Conservation (phyloP, 2,797 vertebrate genomes). For the Rhyacichthys aspro region DNA sequence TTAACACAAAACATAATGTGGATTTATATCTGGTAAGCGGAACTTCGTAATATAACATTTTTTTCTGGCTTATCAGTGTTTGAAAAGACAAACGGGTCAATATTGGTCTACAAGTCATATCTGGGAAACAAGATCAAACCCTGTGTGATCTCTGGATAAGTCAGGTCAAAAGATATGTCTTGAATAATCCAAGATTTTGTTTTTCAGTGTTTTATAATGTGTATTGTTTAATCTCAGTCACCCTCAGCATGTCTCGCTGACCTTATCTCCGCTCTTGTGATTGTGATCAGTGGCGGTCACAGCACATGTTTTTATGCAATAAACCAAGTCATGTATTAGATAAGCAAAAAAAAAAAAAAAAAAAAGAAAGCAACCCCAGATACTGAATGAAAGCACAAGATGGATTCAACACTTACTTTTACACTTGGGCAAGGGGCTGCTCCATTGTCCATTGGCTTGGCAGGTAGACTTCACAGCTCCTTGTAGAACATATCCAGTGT, state of each 20-base stretch:
- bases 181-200: constrained; percentile 51
- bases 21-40: too few species aligned
- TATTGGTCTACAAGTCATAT: too few species aligned
- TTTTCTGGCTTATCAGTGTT: too few species aligned
- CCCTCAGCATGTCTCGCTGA: constrained; percentile 17
- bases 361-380: neutral
- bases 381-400: neutral
- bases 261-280: constrained; percentile 36
- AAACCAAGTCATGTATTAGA: constrained; percentile 39
- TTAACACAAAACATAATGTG: too few species aligned
- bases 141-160: too few species aligned
- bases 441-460: constrained; percentile 95
- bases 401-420: constrained; percentile 83
- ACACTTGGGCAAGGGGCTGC: constrained; percentile 87
- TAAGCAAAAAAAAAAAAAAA: constrained; percentile 24
- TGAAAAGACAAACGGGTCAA: too few species aligned
- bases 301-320: constrained; percentile 35
- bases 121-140: too few species aligned
- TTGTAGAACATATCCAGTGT: constrained; percentile 88
- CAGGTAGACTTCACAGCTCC: constrained; percentile 88
- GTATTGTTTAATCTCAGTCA: constrained; percentile 45
- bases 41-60: too few species aligned
- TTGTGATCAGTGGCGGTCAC: constrained; percentile 40
- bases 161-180: too few species aligned
- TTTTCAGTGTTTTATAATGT: constrained; percentile 48